These are phyloP conservation scores for Homarus americanus DNA, from an alignment of 1,140 invertebrate genomes.

Conservation along the genomic window DNA sequence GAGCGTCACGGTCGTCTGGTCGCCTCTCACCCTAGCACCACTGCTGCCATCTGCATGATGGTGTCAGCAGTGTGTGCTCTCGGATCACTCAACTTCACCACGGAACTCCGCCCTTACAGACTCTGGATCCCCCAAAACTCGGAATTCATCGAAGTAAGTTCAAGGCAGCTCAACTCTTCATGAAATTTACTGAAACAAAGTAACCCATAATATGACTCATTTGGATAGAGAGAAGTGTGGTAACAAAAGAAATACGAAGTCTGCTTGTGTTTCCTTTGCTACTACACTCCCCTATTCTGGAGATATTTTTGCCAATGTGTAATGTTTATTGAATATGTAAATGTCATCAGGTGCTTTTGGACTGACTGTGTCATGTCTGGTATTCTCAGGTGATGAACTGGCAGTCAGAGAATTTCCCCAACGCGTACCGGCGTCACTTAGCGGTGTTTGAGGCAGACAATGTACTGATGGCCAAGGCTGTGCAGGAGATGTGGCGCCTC, in stretches of 20 bases:
- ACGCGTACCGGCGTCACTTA: slow-evolving; percentile 82
- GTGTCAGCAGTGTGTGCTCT: slow-evolving; percentile 80
- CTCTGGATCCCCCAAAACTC: slow-evolving; percentile 86
- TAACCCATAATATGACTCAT: too few relatives aligned
- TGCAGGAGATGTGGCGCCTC: slow-evolving; percentile 78
- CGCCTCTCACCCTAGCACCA: slow-evolving; percentile 20
- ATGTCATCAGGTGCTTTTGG: too few relatives aligned
- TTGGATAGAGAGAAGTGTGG: too few relatives aligned
- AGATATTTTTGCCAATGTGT: too few relatives aligned
- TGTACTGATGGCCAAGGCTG: slow-evolving; percentile 82
- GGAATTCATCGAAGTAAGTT: slow-evolving; percentile 33
- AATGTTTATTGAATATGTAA: too few relatives aligned
- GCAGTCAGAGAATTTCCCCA: slow-evolving; percentile 84
- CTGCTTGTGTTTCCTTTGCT: too few relatives aligned
- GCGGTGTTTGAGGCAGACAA: slow-evolving; percentile 83
- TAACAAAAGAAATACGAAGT: too few relatives aligned
- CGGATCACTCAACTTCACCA: slow-evolving; percentile 82
- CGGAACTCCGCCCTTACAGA: slow-evolving; percentile 84
- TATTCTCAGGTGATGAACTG: slow-evolving; percentile 81
- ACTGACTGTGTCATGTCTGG: background rate
- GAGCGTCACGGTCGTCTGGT: slow-evolving; percentile 59
- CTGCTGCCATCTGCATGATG: slow-evolving; percentile 77
- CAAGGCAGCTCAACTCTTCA: too few relatives aligned
- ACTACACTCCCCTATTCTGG: background rate
- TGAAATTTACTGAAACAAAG: too few relatives aligned